Evolutionary conservation across 2,797 vertebrate genomes (phyloP), one percentile per base, ranked within the genome.

Genomic region (Siniperca undulata): DNA sequence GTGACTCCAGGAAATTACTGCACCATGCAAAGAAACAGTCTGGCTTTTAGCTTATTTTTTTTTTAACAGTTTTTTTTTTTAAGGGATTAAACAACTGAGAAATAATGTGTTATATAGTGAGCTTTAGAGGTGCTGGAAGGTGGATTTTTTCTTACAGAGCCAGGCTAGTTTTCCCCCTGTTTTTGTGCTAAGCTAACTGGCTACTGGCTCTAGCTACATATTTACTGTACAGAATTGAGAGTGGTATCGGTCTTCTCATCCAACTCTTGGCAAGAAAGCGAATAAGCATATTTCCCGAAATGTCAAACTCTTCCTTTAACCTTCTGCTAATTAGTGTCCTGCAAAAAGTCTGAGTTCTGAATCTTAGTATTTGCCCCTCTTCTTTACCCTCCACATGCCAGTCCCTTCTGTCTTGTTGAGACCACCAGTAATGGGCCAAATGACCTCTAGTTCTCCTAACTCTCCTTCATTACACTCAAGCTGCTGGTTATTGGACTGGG

Each of bases 381-480:
- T 66, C 73, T 55, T 77, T 70, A 55, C 46, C 73, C 70, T 85
- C 81, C 38, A 82, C 67, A 60, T 59, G 64, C 80, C 75, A 36
- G 80, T 90, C 85, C 77, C 46, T 73, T 80, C 79, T 81, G 83
- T 87, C 87, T 92, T 86, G 78, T 88, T 86, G 78, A 88, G 87
- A 87, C 86, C 83, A 82, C 76, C 73, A 81, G 82, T 92, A 94
- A 94, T 91, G 77, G 90, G 88, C 79, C 77, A 91, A 94, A 94
- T 91, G 90, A 93, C 93, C 93, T 93, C 92, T 85, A 93, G 80
- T 88, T 90, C 88, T 91, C 90, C 89, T 81, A 90, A 92, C 88
- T 91, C 85, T 93, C 80, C 91, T 94, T 90, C 89, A 90, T 93
- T 91, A 89, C 86, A 91, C 88, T 91, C 89, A 88, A 89, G 92